Base-by-base conservation (phyloP, 2,113 vertebrate genomes). In the Silurus asotus region DNA sequence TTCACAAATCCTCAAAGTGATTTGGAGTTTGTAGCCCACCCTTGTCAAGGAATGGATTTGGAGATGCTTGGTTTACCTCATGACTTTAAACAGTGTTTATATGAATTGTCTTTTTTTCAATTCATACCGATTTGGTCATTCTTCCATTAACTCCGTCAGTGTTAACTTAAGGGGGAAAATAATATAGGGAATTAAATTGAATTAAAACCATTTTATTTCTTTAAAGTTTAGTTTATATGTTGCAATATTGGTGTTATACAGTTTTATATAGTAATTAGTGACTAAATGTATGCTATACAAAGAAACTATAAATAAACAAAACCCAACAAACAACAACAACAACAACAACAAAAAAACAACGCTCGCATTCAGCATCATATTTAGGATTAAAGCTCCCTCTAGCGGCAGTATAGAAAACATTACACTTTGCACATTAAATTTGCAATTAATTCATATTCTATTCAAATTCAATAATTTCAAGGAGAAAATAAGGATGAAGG, bases 341-440 rank as follows among this genome's bases (percentile, higher is more conserved):
- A n/a, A 37, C 28, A 37, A 37, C 28, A 37, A 37, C 2, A 37
- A 37, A 37, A 37, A 37, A 37, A 37, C 37, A 37, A 72, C 10
- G 0, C 25, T 37, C 75, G 10, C 5, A 20, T 65, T n/a, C 5
- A 20, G 4, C 23, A 77, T 37, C 1, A 70, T 25, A 3, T 51
- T 14, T 82, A 70, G 79, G 55, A 8, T 62, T 86, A 20, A 85
- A 77, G 84, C 89, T 17, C 90, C 92, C 88, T 92, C 94, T 92
- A 79, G 9, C 90, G 93, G 87, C 84, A 0, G 0, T 1, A 13
- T 53, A 78, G 6, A 65, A 20, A 3, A 20, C 15, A 37, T 23
- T 49, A 55, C 79, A 56, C 8, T 5, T 20, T 51, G 11, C 19
- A 48, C 5, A 53, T 23, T 61, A 2, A 51, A 49, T 59, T n/a